Evolutionary conservation across 2,113 vertebrate species (phyloP).

Genomic region (Carollia perspicillata): DNA sequence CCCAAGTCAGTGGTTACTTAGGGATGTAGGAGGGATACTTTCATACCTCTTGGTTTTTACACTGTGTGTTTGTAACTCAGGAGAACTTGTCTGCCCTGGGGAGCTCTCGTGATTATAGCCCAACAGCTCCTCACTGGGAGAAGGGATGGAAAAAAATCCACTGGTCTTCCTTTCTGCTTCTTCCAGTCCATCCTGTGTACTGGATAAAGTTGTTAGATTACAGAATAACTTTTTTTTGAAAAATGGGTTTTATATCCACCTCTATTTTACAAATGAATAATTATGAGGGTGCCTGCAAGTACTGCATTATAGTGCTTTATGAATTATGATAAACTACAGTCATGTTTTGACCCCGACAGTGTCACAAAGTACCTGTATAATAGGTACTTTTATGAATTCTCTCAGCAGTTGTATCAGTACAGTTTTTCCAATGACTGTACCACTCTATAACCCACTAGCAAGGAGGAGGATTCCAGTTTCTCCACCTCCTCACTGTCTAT

Average conservation of each 20-base stretch:
- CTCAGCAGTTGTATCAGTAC: neutral
- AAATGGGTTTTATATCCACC: neutral
- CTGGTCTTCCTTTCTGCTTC: neutral
- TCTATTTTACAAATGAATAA: neutral
- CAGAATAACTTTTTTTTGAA: neutral
- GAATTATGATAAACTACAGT: neutral
- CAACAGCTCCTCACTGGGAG: neutral
- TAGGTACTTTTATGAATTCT: conserved; percentile 1
- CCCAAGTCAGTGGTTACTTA: neutral
- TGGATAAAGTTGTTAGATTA: neutral
- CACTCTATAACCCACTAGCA: neutral
- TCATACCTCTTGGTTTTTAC: neutral
- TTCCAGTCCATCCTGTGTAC: neutral
- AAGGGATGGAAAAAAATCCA: neutral
- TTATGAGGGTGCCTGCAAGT: neutral
- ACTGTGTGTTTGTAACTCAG: neutral
- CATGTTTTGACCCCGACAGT: neutral
- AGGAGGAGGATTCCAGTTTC: neutral
- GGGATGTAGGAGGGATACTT: neutral
- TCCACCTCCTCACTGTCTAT: neutral
- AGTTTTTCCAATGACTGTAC: neutral
- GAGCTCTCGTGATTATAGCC: neutral
- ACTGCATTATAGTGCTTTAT: neutral
- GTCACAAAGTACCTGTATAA: neutral
- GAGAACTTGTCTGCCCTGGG: neutral